Percentiles rank a stretch among this genome's conserved stretches.
phyloP scores from a whole-genome alignment of 30 jellyfish, hydroid and myxozoan species.

The Hydractinia echinata region DNA sequence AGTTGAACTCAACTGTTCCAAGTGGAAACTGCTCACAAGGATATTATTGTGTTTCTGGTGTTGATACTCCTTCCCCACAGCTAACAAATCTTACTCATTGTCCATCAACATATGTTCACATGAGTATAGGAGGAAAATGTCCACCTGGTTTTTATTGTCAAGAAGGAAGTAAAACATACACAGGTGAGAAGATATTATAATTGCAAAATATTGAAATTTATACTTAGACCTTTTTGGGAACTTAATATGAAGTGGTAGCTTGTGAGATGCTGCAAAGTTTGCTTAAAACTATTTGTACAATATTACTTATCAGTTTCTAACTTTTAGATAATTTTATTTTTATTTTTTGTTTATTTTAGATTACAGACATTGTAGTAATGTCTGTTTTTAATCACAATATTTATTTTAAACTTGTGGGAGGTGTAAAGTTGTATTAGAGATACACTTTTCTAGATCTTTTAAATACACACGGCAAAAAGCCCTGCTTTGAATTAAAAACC shows the following conservation, averaged over 20 bases:
- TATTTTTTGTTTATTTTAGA: too few relatives aligned
- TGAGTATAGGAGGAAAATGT: constrained; percentile 89
- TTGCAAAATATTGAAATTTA: background rate
- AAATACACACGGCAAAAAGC: too few relatives aligned
- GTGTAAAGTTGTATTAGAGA: too few relatives aligned
- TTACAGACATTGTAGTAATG: too few relatives aligned
- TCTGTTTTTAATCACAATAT: too few relatives aligned
- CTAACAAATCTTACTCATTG: constrained; percentile 87
- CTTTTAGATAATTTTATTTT: too few relatives aligned
- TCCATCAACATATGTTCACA: constrained; percentile 68
- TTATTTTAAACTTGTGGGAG: too few relatives aligned
- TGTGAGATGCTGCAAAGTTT: background rate
- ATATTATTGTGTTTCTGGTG: constrained; percentile 82
- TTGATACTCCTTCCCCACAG: constrained; percentile 72
- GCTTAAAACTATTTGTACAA: too few relatives aligned
- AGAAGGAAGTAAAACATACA: constrained; percentile 58
- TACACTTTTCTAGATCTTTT: too few relatives aligned
- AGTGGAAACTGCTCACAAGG: constrained; percentile 73
- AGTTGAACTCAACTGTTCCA: constrained; percentile 47
- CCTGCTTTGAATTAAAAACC: too few relatives aligned
- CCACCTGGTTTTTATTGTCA: constrained; percentile 85
- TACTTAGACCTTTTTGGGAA: background rate
- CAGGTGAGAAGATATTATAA: constrained; percentile 27
- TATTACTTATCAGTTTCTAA: too few relatives aligned
- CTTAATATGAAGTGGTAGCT: background rate